These are phyloP conservation scores for Diarsia dahlii DNA, from an alignment of 2,888 invertebrate genomes.

Conservation along the genomic window DNA sequence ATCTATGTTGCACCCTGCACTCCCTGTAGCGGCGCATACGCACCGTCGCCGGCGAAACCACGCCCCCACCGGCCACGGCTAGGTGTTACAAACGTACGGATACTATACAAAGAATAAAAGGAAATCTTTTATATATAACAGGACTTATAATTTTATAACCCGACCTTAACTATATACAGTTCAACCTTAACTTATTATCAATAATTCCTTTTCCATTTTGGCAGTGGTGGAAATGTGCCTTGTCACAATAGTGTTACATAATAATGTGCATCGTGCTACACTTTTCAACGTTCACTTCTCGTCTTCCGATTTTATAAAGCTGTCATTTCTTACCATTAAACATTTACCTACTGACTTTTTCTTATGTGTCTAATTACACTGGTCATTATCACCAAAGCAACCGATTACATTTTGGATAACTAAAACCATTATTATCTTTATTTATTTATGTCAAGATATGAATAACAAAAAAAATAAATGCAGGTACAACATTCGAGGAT, in stretches of 20 bases:
- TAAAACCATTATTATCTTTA: conserved; percentile 87
- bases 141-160: conserved; percentile 85
- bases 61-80: conserved; percentile 73
- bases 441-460: conserved; percentile 89
- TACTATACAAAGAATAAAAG: conserved; percentile 87
- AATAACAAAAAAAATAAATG: conserved; percentile 89
- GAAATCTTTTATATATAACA: conserved; percentile 89
- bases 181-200: conserved; percentile 77
- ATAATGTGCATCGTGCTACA: conserved; percentile 78
- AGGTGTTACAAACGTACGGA: conserved; percentile 85
- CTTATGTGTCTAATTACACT: conserved; percentile 85
- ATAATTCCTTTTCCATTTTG: conserved; percentile 83
- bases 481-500: conserved; percentile 91
- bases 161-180: conserved; percentile 89
- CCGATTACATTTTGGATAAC: conserved; percentile 83
- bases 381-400: conserved; percentile 82
- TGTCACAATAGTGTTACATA: conserved; percentile 80
- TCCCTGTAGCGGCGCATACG: conserved; percentile 84
- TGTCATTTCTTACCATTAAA: conserved; percentile 87
- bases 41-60: conserved; percentile 67
- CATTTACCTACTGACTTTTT: conserved; percentile 88
- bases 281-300: conserved; percentile 76
- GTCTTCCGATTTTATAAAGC: conserved; percentile 87
- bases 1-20: conserved; percentile 87
- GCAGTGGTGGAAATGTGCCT: conserved; percentile 91